These are phyloP conservation scores for Pycnomerus fuliginosus DNA, from an alignment of 2,888 invertebrate genomes.

Conservation along the genomic window DNA sequence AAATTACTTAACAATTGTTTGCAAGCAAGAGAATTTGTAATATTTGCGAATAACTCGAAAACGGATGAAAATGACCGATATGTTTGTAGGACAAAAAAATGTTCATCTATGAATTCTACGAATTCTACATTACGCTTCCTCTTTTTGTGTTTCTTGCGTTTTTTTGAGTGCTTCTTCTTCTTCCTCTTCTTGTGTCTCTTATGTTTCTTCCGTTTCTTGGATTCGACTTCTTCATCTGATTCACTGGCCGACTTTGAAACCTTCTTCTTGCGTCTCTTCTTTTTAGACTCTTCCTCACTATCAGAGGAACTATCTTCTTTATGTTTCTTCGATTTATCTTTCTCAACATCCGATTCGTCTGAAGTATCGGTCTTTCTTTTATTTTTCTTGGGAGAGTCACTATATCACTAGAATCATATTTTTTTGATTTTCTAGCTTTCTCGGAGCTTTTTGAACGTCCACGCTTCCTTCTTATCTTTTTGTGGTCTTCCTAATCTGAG, in stretches of 20 bases:
- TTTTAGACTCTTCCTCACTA: constrained; percentile 58
- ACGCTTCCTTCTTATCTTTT: constrained; percentile 27
- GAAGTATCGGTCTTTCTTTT: constrained; percentile 45
- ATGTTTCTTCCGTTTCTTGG: constrained; percentile 63
- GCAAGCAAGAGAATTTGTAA: too few species aligned
- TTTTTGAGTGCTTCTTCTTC: constrained; percentile 77
- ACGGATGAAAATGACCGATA: too few species aligned
- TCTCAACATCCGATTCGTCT: constrained; percentile 47
- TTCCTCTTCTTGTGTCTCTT: constrained; percentile 84
- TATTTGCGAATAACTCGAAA: too few species aligned
- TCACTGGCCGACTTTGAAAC: constrained; percentile 56
- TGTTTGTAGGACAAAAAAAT: too few species aligned
- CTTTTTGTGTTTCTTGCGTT: constrained; percentile 80
- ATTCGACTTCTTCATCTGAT: constrained; percentile 59
- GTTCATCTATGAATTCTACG: too few species aligned
- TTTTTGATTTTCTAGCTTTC: constrained; percentile 54
- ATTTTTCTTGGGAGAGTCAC: constrained; percentile 43
- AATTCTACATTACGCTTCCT: too few species aligned
- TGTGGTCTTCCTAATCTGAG: constrained; percentile 60
- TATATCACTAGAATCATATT: constrained; percentile 49
- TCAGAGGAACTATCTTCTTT: constrained; percentile 51
- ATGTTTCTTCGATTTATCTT: constrained; percentile 39
- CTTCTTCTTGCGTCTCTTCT: constrained; percentile 56
- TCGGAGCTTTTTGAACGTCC: constrained; percentile 51
- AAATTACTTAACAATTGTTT: too few species aligned